Conservation (phyloP, 2,113 vertebrate species). For the Gambusia affinis region DNA sequence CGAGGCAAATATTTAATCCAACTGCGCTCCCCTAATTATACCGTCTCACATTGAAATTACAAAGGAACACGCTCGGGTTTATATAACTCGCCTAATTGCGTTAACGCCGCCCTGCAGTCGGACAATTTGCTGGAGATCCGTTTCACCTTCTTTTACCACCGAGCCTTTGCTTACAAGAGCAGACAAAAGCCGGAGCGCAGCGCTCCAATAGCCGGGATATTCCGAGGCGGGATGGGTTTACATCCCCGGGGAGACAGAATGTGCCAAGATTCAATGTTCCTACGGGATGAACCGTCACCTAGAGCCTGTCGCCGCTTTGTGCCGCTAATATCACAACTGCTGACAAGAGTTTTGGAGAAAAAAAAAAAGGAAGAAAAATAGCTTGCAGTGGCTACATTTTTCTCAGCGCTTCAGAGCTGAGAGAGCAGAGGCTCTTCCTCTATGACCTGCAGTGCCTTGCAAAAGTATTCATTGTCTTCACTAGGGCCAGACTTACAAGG, state of each 20-base stretch:
- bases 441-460: not conserved
- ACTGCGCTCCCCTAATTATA: not conserved
- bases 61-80: not conserved
- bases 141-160: conserved; percentile 49
- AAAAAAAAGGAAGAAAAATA: conserved; percentile 42
- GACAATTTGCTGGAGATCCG: conserved; percentile 40
- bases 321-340: conserved; percentile 43
- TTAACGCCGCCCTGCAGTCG: conserved; percentile 14
- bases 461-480: not conserved
- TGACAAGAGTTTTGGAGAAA: conserved; percentile 41
- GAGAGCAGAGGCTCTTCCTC: not conserved
- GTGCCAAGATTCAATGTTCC: conserved; percentile 19
- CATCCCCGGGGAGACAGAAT: conserved; percentile 14
- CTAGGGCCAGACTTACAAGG: too few relatives aligned
- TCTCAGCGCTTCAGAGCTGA: conserved; percentile 33
- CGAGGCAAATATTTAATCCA: not conserved
- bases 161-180: not conserved
- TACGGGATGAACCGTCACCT: conserved; percentile 27
- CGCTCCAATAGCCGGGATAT: conserved; percentile 19
- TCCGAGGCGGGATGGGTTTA: conserved; percentile 44
- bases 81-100: conserved; percentile 9
- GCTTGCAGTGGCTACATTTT: conserved; percentile 16
- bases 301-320: conserved; percentile 16
- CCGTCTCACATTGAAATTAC: not conserved
- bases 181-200: conserved; percentile 36